Base-by-base conservation (phyloP, 2,888 invertebrate genomes). In the Sinopyrophorus schimmeli region DNA sequence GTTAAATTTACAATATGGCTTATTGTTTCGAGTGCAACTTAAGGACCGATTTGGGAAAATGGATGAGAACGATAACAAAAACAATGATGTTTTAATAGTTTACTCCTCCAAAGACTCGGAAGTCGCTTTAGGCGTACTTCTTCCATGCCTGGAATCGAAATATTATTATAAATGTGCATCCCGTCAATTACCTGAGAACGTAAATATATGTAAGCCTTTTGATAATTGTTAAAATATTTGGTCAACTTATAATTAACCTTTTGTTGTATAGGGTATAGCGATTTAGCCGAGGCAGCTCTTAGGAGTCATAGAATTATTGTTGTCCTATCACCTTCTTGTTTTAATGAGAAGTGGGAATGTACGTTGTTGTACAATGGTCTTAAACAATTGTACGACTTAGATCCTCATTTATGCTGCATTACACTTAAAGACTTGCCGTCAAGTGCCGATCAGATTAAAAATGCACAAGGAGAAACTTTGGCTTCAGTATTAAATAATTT, bases 31-130 rank as follows among this genome's bases (percentile, higher is more conserved):
- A 38, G 73, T 80, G 2, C 62, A 71, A 23, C 73, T 75, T 35
- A 78, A 78, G 53, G 77, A 80, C 66, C 71, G 70, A 38, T 78
- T 78, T 61, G 75, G 71, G 9, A 58, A 67, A 11, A 55, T 74
- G 28, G 76, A 77, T 61, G 71, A 74, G 47, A 72, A 74, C 47
- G 79, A 79, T 63, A 78, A 77, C 18, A 78, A 77, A 60, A 78
- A 79, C 59, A 81, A 79, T 70, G 86, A 86, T 69, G 82, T 83
- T 51, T 66, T 85, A 35, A 80, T 86, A 63, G 80, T 75, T 73
- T 78, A 83, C 73, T 80, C 82, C 53, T 76, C 76, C 44, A 80
- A 81, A 60, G 85, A 86, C 72, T 75, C 78, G 1, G 81, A 79
- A 64, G 68, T 84, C 60, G 82, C 80, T 1, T 73, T 82, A 38